Base-by-base conservation (phyloP, 2,888 invertebrate species). In the Mystacides longicornis region DNA sequence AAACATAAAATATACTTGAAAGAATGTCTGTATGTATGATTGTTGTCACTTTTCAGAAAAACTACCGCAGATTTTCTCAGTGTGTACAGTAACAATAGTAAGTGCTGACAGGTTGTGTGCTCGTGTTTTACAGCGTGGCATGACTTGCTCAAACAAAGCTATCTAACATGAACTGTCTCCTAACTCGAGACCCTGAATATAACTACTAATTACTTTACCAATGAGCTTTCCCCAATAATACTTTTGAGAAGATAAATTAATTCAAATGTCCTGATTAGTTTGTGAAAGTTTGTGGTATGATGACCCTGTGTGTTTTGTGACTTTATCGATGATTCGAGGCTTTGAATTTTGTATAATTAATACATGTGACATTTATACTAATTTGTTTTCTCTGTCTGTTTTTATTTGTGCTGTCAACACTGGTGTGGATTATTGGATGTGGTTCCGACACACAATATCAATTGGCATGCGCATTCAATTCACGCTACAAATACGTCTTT, bases 321-420 rank as follows among this genome's bases (percentile, higher is more conserved):
- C 7, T 27, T 7, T 11, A 11, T 5, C 27, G 11, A 27, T 27
- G 27, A 27, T 27, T 7, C 27, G 11, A 27, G 5, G 27, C 11
- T 27, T 27, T 27, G 27, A 7, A 27, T 27, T 27, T 7, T 27
- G 11, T n/a, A n/a, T n/a, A 27, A 27, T 27, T 27, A 27, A 27
- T 27, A 20, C 20, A 20, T 46, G 5, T 11, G 11, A 7, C 46
- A 52, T 47, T 46, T 47, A 52, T 52, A 16, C 18, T 46, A n/a
- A 14, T 52, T 4, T 52, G 37, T 37, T 3, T n/a, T 37, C n/a
- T 37, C 16, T 37, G 14, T 43, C 19, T 49, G 43, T 49, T 51
- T 59, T 57, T 56, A 56, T 61, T 57, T 67, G 61, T 70, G 69
- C 69, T 69, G 68, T 68, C 64, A 71, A 70, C 59, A 59, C 64